Evolutionary conservation across 1,140 invertebrate species (phyloP).

Genomic region (Atta colombica): DNA sequence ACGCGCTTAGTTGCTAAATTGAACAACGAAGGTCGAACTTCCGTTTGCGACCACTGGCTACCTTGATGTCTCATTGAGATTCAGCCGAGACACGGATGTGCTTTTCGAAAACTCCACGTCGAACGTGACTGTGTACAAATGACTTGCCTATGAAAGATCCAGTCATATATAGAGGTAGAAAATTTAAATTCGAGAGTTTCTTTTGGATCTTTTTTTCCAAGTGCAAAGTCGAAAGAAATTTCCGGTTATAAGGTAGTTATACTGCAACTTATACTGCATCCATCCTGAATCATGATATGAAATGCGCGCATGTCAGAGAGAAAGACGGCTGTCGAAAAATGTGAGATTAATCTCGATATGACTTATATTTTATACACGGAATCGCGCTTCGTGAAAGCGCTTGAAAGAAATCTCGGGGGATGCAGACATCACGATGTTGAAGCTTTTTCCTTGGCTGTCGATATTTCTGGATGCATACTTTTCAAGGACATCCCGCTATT

Average conservation of each 20-base stretch:
- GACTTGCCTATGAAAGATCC: slow-evolving; percentile 10
- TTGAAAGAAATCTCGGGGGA: slow-evolving; percentile 6
- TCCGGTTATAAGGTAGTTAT: background rate
- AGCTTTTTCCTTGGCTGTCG: slow-evolving; percentile 49
- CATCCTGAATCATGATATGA: background rate
- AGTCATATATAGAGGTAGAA: background rate
- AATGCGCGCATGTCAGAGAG: background rate
- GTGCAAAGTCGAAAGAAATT: slow-evolving; percentile 11
- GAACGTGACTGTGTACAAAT: slow-evolving; percentile 48
- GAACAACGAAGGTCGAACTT: slow-evolving; percentile 34
- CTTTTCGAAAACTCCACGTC: slow-evolving; percentile 53
- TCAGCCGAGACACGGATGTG: slow-evolving; percentile 20
- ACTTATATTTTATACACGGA: slow-evolving; percentile 35
- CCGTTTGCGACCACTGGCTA: background rate
- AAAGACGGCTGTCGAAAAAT: background rate
- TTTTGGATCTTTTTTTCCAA: background rate
- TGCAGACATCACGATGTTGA: background rate
- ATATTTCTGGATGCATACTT: slow-evolving; percentile 58
- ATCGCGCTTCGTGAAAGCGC: background rate
- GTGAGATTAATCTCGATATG: slow-evolving; percentile 12
- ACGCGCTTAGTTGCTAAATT: slow-evolving; percentile 14
- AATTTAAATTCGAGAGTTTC: slow-evolving; percentile 19
- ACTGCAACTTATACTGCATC: background rate
- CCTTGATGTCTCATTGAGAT: slow-evolving; percentile 53
- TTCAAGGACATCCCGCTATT: slow-evolving; percentile 53